Base-by-base conservation (phyloP, 2,113 vertebrate species). In the Lanius ludovicianus region DNA sequence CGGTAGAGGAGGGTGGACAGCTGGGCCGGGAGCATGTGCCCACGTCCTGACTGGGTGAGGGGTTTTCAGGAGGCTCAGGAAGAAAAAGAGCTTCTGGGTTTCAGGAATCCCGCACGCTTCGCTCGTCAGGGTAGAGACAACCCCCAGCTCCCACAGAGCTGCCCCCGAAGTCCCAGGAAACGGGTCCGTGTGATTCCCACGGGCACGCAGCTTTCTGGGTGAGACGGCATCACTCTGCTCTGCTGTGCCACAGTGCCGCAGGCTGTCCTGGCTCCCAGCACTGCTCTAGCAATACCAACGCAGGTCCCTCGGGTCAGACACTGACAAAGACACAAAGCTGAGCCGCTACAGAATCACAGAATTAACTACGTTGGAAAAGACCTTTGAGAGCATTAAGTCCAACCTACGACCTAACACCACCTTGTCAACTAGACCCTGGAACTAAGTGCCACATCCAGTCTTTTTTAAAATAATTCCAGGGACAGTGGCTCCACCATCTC, bases 151-250 rank as follows among this genome's bases (percentile, higher is more conserved):
- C 47, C 67, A 3, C 37, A 13, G 19, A 35, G 19, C 37, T 13
- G 60, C 1, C 46, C 27, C 11, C 24, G 1, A 9, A 62, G 18
- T 5, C 14, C 42, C 52, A 6, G 52, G 52, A 52, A 23, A 3
- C 0, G 0, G 41, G 21, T 10, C 49, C 3, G 33, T 15, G 82
- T 2, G 11, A 7, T 31, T 27, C 27, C 5, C 2, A 14, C 1
- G 52, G 78, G 69, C 15, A 7, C 28, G 0, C 22, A 19, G 81
- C 41, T 44, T 44, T 30, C 35, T 1, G 30, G 73, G 78, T 18
- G 55, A 56, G 69, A 27, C 0, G 8, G 44, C 55, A 28, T 44
- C 64, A 0, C 55, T 24, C 44, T 41, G 71, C 42, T 13, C 39
- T 6, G 7, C 10, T 53, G 67, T 68, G 62, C 67, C 22, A 23